Evolutionary conservation across 2,113 vertebrate species (phyloP), one percentile per base, ranked within the genome.

Genomic region (Dascyllus trimaculatus): DNA sequence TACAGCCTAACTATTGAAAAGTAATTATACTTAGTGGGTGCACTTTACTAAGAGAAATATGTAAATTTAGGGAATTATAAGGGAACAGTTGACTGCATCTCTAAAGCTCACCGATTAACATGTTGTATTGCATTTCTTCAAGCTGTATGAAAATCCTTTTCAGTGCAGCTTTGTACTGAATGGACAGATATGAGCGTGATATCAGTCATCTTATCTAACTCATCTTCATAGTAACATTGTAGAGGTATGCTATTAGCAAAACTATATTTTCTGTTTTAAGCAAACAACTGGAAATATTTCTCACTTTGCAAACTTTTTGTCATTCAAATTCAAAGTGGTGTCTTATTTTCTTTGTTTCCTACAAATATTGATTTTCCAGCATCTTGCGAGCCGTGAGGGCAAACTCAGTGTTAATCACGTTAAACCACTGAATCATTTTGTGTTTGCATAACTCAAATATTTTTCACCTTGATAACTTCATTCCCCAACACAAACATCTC

Each of bases 401-500:
- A 54, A 56, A 40, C 45, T 7, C 22, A 4, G n/a, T 2, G 25
- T 48, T 40, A 65, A 82, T 56, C 43, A 21, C 22, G 58, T 49
- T 43, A 60, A 81, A 64, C 32, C 66, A 10, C 11, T n/a, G 11
- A 48, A 26, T 63, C 14, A 60, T 71, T 38, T 38, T 52, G 63
- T 26, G 32, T 14, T 32, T 25, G 52, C 24, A 4, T 13, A 14
- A 7, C 45, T 82, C 48, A n/a, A n/a, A 51, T 18, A 51, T 19
- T 40, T 26, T 35, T 46, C 70, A 70, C 71, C 43, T 65, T 69
- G 60, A 78, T 68, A 26, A 54, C 32, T 61, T 76, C 22, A 54
- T 53, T 64, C 24, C 15, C 45, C 1, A 53, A 70, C 26, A 64
- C 52, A 77, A 71, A 75, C 32, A 71, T 11, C 19, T 18, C 8